Base-by-base conservation (phyloP, 1,140 invertebrate genomes). In the Drosophila sturtevanti region DNA sequence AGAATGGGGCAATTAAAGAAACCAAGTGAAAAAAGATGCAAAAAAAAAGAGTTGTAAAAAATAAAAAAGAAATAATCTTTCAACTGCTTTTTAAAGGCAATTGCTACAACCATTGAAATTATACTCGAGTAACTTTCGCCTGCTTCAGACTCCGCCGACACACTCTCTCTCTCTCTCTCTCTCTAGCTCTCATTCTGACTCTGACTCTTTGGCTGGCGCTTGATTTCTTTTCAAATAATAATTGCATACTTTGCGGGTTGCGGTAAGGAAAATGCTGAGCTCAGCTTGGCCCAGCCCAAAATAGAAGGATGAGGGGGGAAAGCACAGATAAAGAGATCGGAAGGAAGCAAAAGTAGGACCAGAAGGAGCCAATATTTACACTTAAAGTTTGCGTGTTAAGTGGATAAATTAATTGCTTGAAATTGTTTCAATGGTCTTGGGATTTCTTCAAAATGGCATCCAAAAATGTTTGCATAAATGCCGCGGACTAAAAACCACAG, bases 311-410 rank as follows among this genome's bases (percentile, higher is more conserved):
- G 48, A 14, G 18, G 18, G 9, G 41, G 14, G 11, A 14, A 7
- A 2, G 5, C 41, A 24, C 4, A 31, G 51, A 44, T 24, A 63
- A 35, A 44, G 62, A n/a, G 27, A 34, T 21, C 7, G 27, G 27
- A 22, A 31, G 56, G 16, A 9, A 12, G 18, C 37, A 37, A 16
- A 27, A 48, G 35, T 38, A 64, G 66, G 31, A 7, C 27, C 27
- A 77, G 48, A 37, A 63, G 62, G 54, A 31, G 64, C 81, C 80
- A 86, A 87, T 87, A 87, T 86, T 86, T 87, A 78, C 81, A 70
- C 71, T 75, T 64, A 72, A 86, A 86, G 81, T 86, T 86, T 81
- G 78, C 78, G 81, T 87, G 81, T 81, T 81, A 81, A 86, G 81
- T 87, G 81, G 82, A 68, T 70, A 81, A 86, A 87, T 86, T 87